Evolutionary conservation across 2,113 vertebrate genomes (phyloP).

Genomic region (Percopsis transmontana): DNA sequence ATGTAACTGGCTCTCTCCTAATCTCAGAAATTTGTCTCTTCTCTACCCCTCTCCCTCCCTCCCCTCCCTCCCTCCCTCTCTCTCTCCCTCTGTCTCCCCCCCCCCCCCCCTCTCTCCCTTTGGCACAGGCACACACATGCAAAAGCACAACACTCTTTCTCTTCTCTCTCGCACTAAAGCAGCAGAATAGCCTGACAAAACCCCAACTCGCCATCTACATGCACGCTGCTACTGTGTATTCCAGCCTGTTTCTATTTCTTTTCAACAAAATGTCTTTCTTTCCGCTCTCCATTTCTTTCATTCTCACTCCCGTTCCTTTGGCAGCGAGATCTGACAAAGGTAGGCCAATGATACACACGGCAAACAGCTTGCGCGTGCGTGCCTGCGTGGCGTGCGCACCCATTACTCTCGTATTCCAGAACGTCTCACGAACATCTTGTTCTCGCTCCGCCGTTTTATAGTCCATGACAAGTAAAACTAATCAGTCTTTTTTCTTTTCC

Average conservation of each 20-base stretch:
- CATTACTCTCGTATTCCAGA: constrained; percentile 39
- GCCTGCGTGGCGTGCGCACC: neutral
- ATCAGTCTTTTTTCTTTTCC: constrained; percentile 40
- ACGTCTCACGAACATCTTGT: constrained; percentile 60
- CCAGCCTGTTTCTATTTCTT: constrained; percentile 44
- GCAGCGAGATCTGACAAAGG: constrained; percentile 43
- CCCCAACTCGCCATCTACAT: constrained; percentile 39
- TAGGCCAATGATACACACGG: constrained; percentile 13
- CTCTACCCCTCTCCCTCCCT: too few species aligned
- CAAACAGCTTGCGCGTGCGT: constrained; percentile 16
- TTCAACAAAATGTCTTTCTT: constrained; percentile 34
- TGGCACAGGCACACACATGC: too few species aligned
- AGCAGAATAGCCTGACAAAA: neutral
- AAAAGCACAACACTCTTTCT: too few species aligned
- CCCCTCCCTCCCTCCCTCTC: too few species aligned
- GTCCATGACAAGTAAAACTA: constrained; percentile 58
- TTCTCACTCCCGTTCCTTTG: constrained; percentile 18
- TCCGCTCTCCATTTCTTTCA: constrained; percentile 23
- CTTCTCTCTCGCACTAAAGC: too few species aligned
- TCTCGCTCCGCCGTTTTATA: constrained; percentile 54
- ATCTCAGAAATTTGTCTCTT: too few species aligned
- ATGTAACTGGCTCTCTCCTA: too few species aligned
- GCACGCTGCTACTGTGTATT: constrained; percentile 36
- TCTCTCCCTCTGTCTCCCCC: too few species aligned
- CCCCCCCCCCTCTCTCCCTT: too few species aligned